Conservation (phyloP, 2,888 invertebrate genomes). For the Rhogogaster chlorosoma region DNA sequence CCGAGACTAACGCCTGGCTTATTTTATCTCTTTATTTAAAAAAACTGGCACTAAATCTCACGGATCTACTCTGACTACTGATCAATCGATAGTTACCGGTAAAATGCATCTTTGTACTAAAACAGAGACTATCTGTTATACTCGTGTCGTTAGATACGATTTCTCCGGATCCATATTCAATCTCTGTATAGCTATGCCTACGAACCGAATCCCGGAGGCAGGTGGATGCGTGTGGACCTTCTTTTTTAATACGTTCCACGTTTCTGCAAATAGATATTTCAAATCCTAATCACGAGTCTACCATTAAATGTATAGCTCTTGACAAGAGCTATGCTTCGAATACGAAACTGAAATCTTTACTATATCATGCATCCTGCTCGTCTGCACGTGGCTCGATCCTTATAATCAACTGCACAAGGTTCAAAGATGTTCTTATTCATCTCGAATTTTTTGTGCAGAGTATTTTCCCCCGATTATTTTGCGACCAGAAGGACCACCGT, state of each 20-base stretch:
- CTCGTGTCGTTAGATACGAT: not conserved
- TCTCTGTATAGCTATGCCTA: no score
- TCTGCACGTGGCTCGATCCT: slow-evolving; percentile 27
- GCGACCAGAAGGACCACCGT: not conserved
- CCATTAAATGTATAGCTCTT: slow-evolving; percentile 63
- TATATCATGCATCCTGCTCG: not conserved
- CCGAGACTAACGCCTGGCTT: slow-evolving; percentile 45
- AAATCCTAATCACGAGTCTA: slow-evolving; percentile 55
- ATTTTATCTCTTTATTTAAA: slow-evolving; percentile 24
- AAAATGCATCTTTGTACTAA: not conserved
- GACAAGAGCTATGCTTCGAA: slow-evolving; percentile 56
- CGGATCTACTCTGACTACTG: slow-evolving; percentile 34
- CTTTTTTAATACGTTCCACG: not conserved
- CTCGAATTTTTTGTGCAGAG: not conserved
- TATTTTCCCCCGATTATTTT: not conserved
- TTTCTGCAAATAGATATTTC: not conserved
- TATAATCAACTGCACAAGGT: not conserved
- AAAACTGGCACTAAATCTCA: slow-evolving; percentile 41
- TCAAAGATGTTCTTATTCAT: not conserved
- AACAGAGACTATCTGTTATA: not conserved
- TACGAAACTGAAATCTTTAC: slow-evolving; percentile 55
- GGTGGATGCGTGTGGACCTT: not conserved
- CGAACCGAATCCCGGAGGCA: not conserved
- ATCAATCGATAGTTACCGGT: slow-evolving; percentile 12
- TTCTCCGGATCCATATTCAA: no score